Conservation (phyloP, 64 coral and sea anemone genomes). For the Trachythela sp. region DNA sequence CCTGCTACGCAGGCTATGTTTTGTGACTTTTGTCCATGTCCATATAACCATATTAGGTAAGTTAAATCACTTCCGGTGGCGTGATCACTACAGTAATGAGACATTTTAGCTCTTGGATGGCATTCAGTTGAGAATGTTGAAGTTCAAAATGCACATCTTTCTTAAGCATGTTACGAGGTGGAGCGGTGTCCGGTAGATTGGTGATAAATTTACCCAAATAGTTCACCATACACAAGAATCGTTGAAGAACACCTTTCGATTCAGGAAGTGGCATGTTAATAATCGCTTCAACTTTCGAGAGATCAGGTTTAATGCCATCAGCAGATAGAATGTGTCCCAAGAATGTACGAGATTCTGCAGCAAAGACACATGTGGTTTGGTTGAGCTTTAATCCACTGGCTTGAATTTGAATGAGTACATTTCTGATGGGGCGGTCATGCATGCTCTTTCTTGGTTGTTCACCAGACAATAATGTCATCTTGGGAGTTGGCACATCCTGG, state of each 20-base stretch:
- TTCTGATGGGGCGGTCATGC: neutral
- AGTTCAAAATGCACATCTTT: too few relatives aligned
- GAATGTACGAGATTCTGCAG: constrained; percentile 5
- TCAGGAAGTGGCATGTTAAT: neutral
- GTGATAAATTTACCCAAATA: neutral
- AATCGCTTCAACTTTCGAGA: constrained; percentile 30
- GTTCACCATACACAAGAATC: neutral
- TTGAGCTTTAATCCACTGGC: too few relatives aligned
- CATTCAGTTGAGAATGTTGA: too few relatives aligned
- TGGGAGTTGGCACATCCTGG: constrained; percentile 37
- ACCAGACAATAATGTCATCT: constrained; percentile 50
- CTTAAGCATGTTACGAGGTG: too few relatives aligned
- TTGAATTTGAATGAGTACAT: constrained; percentile 20
- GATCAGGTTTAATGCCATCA: constrained; percentile 30
- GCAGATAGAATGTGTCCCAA: constrained; percentile 20
- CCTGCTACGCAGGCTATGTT: too few relatives aligned
- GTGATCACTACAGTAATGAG: too few relatives aligned
- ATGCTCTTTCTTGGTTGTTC: constrained; percentile 5
- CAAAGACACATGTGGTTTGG: constrained; percentile 30
- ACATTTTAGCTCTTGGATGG: too few relatives aligned
- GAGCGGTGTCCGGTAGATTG: neutral
- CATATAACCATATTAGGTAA: too few relatives aligned
- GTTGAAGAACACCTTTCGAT: neutral
- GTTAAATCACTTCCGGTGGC: too few relatives aligned
- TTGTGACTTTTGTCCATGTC: too few relatives aligned